phyloP scores from a whole-genome alignment of 2,888 invertebrate genomes.

The Acleris laterana region DNA sequence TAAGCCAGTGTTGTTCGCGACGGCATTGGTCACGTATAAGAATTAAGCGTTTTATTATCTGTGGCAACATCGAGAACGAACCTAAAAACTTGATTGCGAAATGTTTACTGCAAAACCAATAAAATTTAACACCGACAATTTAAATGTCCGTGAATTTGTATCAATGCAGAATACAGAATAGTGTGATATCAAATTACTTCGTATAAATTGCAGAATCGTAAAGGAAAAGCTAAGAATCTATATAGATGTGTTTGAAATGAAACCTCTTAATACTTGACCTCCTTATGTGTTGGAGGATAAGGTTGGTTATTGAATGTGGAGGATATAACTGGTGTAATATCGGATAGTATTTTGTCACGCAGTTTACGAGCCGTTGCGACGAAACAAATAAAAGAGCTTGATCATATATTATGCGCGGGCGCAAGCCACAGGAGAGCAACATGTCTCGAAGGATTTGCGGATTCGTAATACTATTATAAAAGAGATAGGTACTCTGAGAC shows the following conservation, averaged over 20 bases:
- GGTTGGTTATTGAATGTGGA: constrained; percentile 39
- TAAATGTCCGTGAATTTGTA: too few relatives aligned
- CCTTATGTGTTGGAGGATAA: constrained; percentile 35
- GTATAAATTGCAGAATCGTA: constrained; percentile 59
- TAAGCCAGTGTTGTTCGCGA: constrained; percentile 21
- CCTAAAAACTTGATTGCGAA: constrained; percentile 17
- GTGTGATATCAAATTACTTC: constrained; percentile 59
- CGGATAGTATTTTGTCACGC: constrained; percentile 64
- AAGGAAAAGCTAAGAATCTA: constrained; percentile 68
- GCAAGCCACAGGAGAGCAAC: constrained; percentile 38
- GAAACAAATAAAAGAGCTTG: constrained; percentile 53
- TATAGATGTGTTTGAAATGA: constrained; percentile 48
- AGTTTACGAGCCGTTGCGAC: constrained; percentile 66
- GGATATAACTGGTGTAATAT: constrained; percentile 46
- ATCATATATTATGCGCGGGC: constrained; percentile 50
- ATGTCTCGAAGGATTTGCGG: too few relatives aligned
- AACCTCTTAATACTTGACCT: neutral
- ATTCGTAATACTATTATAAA: too few relatives aligned
- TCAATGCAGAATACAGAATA: constrained; percentile 1
- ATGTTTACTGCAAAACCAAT: constrained; percentile 26
- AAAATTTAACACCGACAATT: constrained; percentile 21
- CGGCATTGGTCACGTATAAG: constrained; percentile 5
- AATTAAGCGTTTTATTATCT: constrained; percentile 29
- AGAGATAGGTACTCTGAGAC: too few relatives aligned
- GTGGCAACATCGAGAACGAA: constrained; percentile 9